Evolutionary conservation across 2,888 invertebrate genomes (phyloP), one percentile per base, ranked within the genome.

Genomic region (Marasmarcha lunaedactyla): DNA sequence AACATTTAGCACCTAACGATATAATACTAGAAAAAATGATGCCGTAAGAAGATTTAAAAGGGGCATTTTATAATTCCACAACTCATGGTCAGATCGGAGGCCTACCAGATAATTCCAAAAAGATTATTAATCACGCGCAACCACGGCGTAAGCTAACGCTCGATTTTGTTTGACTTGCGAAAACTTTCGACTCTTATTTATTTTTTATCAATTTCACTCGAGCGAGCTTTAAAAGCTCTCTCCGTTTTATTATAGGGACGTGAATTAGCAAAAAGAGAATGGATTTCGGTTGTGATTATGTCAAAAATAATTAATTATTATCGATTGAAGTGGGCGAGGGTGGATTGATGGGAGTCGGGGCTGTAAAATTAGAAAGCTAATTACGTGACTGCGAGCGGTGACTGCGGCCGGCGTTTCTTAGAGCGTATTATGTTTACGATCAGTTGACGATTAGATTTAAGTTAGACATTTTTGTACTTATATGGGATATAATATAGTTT

Each of bases 251-350:
- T 85, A 83, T 84, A 78, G 84, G 81, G 84, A 84, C 87, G 81
- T 87, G 88, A 87, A 87, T 87, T 87, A 86, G 86, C 86, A 85
- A 86, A 83, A 87, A 86, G 84, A 86, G 86, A 87, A 85, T 86
- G 86, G 86, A 86, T 84, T 85, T 83, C 65, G 77, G 84, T 74
- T 67, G 86, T 86, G 87, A 87, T 87, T 87, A 87, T 85, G 87
- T 87, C 87, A 87, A 88, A 88, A 87, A 87, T 88, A 87, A 88
- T 88, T 88, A 88, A 88, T 88, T 88, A 87, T 86, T 85, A 86
- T 86, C 86, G 87, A 87, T 86, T 86, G 68, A 20, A 57, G 58
- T 53, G 55, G 55, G 59, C 63, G 66, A 58, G 63, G 63, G 69
- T 53, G 67, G 71, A 72, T 73, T 74, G 81, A 78, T 68, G 76